Evolutionary conservation across 2,888 invertebrate species (phyloP).

Genomic region (Drosophila putrida): DNA sequence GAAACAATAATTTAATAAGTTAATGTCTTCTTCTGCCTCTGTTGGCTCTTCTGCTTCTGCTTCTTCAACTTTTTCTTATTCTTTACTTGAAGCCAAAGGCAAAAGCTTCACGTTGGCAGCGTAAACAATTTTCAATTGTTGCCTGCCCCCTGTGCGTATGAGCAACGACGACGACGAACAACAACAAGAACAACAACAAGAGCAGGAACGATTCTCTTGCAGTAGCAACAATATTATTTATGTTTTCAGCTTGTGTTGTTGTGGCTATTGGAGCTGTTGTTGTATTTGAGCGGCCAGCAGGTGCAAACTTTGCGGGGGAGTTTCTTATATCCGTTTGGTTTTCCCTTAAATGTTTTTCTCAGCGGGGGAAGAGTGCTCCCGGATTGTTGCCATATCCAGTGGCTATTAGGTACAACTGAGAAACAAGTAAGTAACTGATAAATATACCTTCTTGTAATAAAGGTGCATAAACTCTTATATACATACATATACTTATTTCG

Average conservation of each 20-base stretch:
- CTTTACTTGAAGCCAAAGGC: constrained; percentile 42
- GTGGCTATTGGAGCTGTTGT: constrained; percentile 3
- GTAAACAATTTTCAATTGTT: constrained; percentile 75
- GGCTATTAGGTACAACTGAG: constrained; percentile 63
- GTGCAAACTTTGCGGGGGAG: constrained; percentile 57
- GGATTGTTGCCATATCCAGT: constrained; percentile 48
- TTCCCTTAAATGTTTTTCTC: constrained; percentile 66
- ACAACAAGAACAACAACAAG: neutral
- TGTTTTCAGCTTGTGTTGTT: constrained; percentile 52
- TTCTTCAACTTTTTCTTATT: neutral
- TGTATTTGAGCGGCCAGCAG: constrained; percentile 61
- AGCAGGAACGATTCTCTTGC: constrained; percentile 33
- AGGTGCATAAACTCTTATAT: neutral
- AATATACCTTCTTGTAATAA: constrained; percentile 12
- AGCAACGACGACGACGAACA: constrained; percentile 10
- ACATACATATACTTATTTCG: neutral
- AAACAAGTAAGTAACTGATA: constrained; percentile 51
- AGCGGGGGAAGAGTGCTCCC: constrained; percentile 25
- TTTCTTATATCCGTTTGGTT: constrained; percentile 56
- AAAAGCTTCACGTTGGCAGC: constrained; percentile 44
- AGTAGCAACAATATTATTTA: constrained; percentile 74
- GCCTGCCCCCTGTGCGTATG: constrained; percentile 11
- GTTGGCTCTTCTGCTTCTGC: neutral
- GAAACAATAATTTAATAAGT: constrained; percentile 78
- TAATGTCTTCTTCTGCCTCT: constrained; percentile 68